Evolutionary conservation across 2,888 invertebrate genomes (phyloP).

Genomic region (Iselma pallidipennis): DNA sequence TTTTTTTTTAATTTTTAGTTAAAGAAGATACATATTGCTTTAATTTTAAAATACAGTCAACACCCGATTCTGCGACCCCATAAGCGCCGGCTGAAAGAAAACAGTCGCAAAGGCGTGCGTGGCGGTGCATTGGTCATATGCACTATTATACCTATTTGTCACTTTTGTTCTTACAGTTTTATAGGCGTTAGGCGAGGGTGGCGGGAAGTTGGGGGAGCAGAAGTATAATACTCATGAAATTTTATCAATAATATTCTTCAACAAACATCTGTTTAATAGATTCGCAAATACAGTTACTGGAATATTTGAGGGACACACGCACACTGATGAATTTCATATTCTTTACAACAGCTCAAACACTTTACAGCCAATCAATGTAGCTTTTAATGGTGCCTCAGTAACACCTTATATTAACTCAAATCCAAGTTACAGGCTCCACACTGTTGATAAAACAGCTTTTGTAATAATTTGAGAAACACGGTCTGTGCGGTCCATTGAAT

Average conservation of each 20-base stretch:
- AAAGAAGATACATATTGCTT: too few relatives aligned
- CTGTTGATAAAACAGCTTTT: conserved; percentile 60
- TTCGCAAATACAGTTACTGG: conserved; percentile 74
- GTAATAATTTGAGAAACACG: not conserved
- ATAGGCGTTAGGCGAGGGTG: too few relatives aligned
- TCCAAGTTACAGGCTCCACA: conserved; percentile 79
- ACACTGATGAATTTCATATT: conserved; percentile 73
- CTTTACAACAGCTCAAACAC: conserved; percentile 65
- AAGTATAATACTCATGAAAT: conserved; percentile 60
- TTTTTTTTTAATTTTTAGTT: too few relatives aligned
- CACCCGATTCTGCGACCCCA: too few relatives aligned
- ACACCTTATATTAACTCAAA: conserved; percentile 61
- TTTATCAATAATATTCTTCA: not conserved
- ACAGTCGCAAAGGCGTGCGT: too few relatives aligned
- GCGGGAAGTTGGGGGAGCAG: too few relatives aligned
- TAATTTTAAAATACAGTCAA: too few relatives aligned
- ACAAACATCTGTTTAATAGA: conserved; percentile 51
- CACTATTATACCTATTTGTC: too few relatives aligned
- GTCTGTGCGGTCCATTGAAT: too few relatives aligned
- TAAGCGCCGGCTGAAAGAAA: too few relatives aligned
- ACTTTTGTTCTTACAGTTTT: too few relatives aligned
- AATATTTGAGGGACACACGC: conserved; percentile 83
- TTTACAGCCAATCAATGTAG: conserved; percentile 63
- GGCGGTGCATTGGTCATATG: too few relatives aligned
- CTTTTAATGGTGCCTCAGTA: conserved; percentile 80